Evolutionary conservation across 2,113 vertebrate genomes (phyloP).

Genomic region (Pangasianodon hypophthalmus): DNA sequence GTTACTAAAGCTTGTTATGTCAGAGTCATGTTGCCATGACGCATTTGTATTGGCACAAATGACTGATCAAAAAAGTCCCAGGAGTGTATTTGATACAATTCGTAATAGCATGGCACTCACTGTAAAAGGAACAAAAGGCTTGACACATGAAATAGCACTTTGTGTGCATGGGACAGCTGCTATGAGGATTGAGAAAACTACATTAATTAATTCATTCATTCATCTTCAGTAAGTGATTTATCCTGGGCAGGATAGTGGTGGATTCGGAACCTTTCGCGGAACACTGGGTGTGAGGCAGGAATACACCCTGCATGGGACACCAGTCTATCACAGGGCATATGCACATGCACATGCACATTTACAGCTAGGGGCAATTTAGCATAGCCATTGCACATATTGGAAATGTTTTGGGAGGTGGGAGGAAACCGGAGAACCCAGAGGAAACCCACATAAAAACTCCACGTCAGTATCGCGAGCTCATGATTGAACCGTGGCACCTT

Average conservation of each 20-base stretch:
- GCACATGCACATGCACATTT: neutral
- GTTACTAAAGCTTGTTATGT: neutral
- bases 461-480: neutral
- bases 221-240: neutral
- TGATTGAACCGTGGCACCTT: neutral
- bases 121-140: neutral
- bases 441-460: neutral
- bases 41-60: neutral
- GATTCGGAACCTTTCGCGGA: neutral
- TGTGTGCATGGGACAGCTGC: neutral
- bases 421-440: neutral
- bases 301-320: neutral
- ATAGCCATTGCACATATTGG: neutral
- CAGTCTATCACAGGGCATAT: neutral
- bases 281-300: neutral
- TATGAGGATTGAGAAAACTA: neutral
- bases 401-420: neutral
- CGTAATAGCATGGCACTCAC: neutral
- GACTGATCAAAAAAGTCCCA: neutral
- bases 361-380: neutral
- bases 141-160: neutral
- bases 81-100: neutral
- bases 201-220: neutral
- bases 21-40: neutral
- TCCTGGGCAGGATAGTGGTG: neutral